These are phyloP conservation scores for Philopedon plagiatum DNA, from an alignment of 2,888 invertebrate species.

Conservation along the genomic window DNA sequence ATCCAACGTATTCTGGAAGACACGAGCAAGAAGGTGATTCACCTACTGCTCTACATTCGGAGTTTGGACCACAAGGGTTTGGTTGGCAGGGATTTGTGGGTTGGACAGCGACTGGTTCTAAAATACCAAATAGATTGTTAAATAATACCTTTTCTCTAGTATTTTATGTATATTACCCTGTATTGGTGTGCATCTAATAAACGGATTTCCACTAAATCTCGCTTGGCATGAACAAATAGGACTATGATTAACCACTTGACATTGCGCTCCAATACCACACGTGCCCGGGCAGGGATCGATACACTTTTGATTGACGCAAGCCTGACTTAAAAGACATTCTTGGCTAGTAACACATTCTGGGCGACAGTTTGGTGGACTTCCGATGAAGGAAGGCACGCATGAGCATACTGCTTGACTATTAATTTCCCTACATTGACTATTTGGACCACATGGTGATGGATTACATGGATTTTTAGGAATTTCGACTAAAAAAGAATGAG, in stretches of 20 bases:
- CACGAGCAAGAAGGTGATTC: slow-evolving; percentile 84
- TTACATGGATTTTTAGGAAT: slow-evolving; percentile 75
- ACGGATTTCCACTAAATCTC: slow-evolving; percentile 82
- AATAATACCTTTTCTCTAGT: background rate
- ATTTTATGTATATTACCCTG: slow-evolving; percentile 30
- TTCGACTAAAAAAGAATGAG: slow-evolving; percentile 62
- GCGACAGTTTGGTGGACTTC: slow-evolving; percentile 83
- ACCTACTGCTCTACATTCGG: slow-evolving; percentile 78
- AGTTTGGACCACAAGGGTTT: slow-evolving; percentile 86
- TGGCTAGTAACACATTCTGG: slow-evolving; percentile 84
- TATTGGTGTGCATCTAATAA: slow-evolving; percentile 75
- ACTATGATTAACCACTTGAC: slow-evolving; percentile 85
- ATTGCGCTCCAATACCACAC: slow-evolving; percentile 83
- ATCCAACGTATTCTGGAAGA: slow-evolving; percentile 76
- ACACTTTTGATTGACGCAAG: slow-evolving; percentile 86
- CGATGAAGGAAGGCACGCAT: slow-evolving; percentile 79
- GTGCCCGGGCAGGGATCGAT: slow-evolving; percentile 86
- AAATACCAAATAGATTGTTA: background rate
- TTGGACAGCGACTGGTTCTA: slow-evolving; percentile 62
- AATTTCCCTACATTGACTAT: slow-evolving; percentile 81
- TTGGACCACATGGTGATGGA: slow-evolving; percentile 84
- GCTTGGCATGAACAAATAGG: slow-evolving; percentile 83
- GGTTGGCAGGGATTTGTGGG: slow-evolving; percentile 80
- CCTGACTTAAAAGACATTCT: slow-evolving; percentile 81
- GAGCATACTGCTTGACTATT: slow-evolving; percentile 83